These are phyloP conservation scores for Eristalinus aeneus DNA, from an alignment of 2,888 invertebrate species.

Conservation along the genomic window DNA sequence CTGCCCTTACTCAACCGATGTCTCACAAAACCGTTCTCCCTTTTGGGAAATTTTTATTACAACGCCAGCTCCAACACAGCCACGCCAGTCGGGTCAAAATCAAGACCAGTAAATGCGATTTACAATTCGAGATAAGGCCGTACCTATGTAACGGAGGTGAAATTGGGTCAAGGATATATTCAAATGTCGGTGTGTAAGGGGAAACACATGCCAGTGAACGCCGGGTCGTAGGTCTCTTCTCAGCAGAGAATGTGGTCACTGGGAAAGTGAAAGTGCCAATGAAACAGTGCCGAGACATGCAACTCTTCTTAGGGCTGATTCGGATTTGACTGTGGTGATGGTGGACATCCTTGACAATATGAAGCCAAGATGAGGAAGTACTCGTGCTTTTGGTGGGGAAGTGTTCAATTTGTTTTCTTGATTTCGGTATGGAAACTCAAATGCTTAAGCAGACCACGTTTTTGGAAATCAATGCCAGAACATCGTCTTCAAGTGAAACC, in stretches of 20 bases:
- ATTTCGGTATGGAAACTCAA: no score
- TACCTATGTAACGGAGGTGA: slow-evolving; percentile 28
- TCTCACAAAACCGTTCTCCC: background rate
- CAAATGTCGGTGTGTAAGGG: slow-evolving; percentile 36
- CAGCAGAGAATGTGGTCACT: slow-evolving; percentile 24
- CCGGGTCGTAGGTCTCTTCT: slow-evolving; percentile 19
- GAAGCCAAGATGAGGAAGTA: background rate
- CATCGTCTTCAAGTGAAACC: no score
- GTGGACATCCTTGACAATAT: background rate
- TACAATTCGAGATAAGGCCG: slow-evolving; percentile 44
- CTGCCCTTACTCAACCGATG: background rate
- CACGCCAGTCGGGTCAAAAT: slow-evolving; percentile 30
- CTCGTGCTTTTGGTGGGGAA: background rate
- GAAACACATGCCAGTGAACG: slow-evolving; percentile 27
- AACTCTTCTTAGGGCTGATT: background rate
- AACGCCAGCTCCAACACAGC: background rate
- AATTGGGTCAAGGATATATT: slow-evolving; percentile 59
- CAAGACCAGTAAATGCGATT: slow-evolving; percentile 62
- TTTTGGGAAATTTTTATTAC: slow-evolving; percentile 45
- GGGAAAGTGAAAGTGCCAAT: slow-evolving; percentile 41
- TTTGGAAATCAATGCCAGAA: no score
- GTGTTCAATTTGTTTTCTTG: background rate
- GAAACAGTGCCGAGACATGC: slow-evolving; percentile 32
- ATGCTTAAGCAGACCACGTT: no score
- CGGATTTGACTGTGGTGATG: slow-evolving; percentile 5